Conservation (phyloP, 1,140 invertebrate genomes). For the Hydropsyche tenuis region DNA sequence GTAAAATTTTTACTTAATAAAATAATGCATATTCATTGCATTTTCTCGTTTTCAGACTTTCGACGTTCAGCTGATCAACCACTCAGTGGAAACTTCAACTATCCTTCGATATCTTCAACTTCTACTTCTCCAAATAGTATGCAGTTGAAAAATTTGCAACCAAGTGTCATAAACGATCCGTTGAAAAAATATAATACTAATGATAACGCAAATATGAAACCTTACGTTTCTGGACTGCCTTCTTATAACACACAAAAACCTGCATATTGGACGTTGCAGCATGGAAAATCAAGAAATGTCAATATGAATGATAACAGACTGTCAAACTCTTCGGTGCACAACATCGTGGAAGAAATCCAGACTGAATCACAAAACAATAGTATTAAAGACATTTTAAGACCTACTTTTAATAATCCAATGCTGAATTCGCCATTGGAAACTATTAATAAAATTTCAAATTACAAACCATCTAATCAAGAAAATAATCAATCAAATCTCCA, state of each 20-base stretch:
- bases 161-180: not conserved
- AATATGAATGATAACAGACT: not conserved
- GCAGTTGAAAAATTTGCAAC: conserved; percentile 14
- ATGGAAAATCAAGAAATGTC: conserved; percentile 35
- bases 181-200: not conserved
- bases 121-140: not conserved
- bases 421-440: not conserved
- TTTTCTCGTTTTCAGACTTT: conserved; percentile 59
- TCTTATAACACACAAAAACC: conserved; percentile 31
- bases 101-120: conserved; percentile 32
- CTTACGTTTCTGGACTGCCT: not conserved
- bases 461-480: conserved; percentile 12
- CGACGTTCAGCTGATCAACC: conserved; percentile 60
- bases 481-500: not conserved
- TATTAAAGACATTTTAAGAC: not conserved
- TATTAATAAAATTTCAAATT: not conserved
- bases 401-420: not conserved
- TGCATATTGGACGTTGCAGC: conserved; percentile 58
- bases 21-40: not conserved
- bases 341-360: not conserved
- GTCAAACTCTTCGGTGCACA: not conserved
- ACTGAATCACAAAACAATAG: not conserved
- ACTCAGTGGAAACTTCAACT: conserved; percentile 28
- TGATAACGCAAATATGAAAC: conserved; percentile 4
- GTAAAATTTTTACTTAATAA: not conserved